Conservation (phyloP, 1,140 invertebrate genomes). For the Aphis gossypii region DNA sequence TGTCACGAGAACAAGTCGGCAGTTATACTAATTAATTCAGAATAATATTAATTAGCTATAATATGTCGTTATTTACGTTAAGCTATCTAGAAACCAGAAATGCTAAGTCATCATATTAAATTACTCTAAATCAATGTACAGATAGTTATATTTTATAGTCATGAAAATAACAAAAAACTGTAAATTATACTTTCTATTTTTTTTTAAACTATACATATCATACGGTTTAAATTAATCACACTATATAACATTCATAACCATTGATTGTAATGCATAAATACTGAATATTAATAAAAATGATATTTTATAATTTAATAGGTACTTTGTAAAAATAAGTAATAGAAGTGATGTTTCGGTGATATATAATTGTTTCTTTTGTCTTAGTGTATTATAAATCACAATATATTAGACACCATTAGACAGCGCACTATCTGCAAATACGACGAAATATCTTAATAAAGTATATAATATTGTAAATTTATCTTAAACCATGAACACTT, state of each 20-base stretch:
- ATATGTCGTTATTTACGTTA: too few species aligned
- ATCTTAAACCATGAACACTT: not conserved
- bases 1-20: too few species aligned
- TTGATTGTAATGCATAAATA: not conserved
- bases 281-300: not conserved
- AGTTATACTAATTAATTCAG: too few species aligned
- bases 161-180: too few species aligned
- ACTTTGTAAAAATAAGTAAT: not conserved
- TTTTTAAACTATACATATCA: not conserved
- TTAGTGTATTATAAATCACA: not conserved
- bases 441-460: too few species aligned
- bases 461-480: too few species aligned
- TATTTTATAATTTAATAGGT: not conserved
- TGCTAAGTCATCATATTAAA: too few species aligned
- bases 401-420: not conserved
- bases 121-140: too few species aligned
- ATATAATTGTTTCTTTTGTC: not conserved
- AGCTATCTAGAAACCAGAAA: too few species aligned
- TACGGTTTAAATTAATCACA: not conserved
- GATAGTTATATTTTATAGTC: too few species aligned
- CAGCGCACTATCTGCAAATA: not conserved
- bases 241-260: not conserved
- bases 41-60: too few species aligned
- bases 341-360: not conserved
- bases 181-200: not conserved